phyloP scores from a whole-genome alignment of 2,888 invertebrate genomes.

The Eledona agricola region DNA sequence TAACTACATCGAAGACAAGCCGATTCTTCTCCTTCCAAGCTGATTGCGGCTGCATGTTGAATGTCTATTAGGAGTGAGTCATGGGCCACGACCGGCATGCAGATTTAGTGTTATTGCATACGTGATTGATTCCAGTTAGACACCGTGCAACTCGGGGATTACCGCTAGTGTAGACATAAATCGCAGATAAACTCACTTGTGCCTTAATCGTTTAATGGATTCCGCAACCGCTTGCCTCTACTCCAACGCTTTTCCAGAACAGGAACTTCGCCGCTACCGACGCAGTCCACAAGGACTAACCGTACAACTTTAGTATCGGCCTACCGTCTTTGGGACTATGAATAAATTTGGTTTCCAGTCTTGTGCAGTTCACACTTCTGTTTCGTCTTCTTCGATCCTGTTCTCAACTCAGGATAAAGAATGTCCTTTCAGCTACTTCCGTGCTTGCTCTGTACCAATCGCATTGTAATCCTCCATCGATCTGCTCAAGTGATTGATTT shows the following conservation, averaged over 20 bases:
- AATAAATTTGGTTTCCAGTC: too few relatives aligned
- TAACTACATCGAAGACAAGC: slow-evolving; percentile 38
- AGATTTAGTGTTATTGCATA: slow-evolving; percentile 62
- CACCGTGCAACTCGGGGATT: slow-evolving; percentile 50
- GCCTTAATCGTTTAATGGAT: slow-evolving; percentile 57
- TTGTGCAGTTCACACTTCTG: too few relatives aligned
- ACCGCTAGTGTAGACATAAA: slow-evolving; percentile 55
- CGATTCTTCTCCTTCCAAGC: slow-evolving; percentile 53
- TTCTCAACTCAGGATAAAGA: too few relatives aligned
- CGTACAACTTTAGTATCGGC: too few relatives aligned
- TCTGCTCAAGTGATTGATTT: too few relatives aligned
- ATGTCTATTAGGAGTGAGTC: slow-evolving; percentile 56
- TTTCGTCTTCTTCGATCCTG: too few relatives aligned
- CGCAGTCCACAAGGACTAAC: too few relatives aligned
- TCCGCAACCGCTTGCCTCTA: slow-evolving; percentile 49
- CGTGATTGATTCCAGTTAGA: slow-evolving; percentile 58
- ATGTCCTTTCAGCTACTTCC: too few relatives aligned
- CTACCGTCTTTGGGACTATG: too few relatives aligned
- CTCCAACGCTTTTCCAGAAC: slow-evolving; percentile 39
- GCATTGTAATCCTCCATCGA: too few relatives aligned
- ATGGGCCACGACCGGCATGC: slow-evolving; percentile 58
- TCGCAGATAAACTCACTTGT: slow-evolving; percentile 53
- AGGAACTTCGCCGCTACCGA: slow-evolving; percentile 25
- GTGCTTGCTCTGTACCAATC: too few relatives aligned
- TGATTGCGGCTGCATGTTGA: slow-evolving; percentile 49